A percentile compares a stretch with the other conserved stretches of the same genome.
Evolutionary conservation across 2,797 vertebrate genomes (phyloP).

Genomic region (Corythornis leucogaster): DNA sequence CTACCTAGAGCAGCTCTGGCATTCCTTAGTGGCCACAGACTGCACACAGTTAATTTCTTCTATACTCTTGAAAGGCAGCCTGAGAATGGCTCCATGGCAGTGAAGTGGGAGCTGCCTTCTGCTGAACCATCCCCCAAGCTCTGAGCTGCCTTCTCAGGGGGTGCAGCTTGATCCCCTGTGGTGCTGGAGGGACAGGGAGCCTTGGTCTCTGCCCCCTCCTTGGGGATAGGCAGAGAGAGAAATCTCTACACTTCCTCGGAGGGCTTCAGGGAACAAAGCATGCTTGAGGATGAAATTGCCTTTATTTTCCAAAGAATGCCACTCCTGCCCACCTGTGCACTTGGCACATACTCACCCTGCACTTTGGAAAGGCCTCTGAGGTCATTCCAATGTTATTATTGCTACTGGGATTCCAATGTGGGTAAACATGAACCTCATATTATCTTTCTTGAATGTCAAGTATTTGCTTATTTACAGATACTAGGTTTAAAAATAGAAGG

Average conservation of each 20-base stretch:
- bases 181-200: background rate
- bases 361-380: background rate
- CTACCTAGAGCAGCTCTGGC: background rate
- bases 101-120: background rate
- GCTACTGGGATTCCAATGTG: background rate
- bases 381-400: background rate
- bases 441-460: background rate
- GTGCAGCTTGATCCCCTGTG: background rate
- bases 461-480: background rate
- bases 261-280: background rate
- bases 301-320: background rate
- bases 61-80: rapidly evolving
- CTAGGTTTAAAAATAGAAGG: background rate
- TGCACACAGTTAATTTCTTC: background rate
- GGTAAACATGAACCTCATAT: background rate
- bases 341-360: background rate
- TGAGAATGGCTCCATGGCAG: background rate
- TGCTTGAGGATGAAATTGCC: background rate
- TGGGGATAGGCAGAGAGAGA: background rate
- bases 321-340: rapidly evolving
- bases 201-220: background rate
- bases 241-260: background rate
- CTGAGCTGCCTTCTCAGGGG: background rate
- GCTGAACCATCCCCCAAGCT: background rate
- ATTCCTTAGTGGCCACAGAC: background rate